Evolutionary conservation across 2,888 invertebrate genomes (phyloP), one percentile per base, ranked within the genome.

Genomic region (Tachina grossa): DNA sequence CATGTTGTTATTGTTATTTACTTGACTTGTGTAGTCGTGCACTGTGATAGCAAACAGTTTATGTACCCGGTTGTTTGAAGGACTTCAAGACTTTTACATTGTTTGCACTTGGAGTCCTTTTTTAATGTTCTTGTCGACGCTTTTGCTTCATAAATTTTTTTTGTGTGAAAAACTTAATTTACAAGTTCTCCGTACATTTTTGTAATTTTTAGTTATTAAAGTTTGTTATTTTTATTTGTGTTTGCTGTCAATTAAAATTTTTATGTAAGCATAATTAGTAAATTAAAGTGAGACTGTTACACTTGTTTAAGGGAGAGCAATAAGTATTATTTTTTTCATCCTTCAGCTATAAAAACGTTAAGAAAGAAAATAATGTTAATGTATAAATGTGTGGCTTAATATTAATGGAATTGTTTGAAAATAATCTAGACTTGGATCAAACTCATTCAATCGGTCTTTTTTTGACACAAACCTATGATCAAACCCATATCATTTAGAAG

Each of bases 131-230:
- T 66, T 79, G 84, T 83, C 11, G 39, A 76, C 80, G 47, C 80
- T 69, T 81, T 57, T 75, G 57, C 47, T 75, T 66, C 63, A 13
- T 68, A 8, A 43, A 31, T 39, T 63, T 68, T 43, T 47, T 41
- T 4, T 19, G 14, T 79, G n/a, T 47, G 65, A 71, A 81, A 49
- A 78, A 83, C 75, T 80, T 63, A 77, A 85, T 85, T 85, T 83
- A 68, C 61, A 83, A 71, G 83, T 63, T 75, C 61, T 71, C 31
- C 43, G 39, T 16, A 75, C 51, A 22, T 63, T 65, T 10, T 31
- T 66, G 10, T 65, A n/a, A 51, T 16, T 66, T n/a, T n/a, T n/a
- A n/a, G n/a, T n/a, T 41, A 53, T 53, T 43, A 41, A 19, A 43
- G 68, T 69, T 39, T 10, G 1, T 4, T 47, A 6, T 66, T 49